Base-by-base conservation (phyloP, 2,888 invertebrate species). In the Drosophila sordidula region DNA sequence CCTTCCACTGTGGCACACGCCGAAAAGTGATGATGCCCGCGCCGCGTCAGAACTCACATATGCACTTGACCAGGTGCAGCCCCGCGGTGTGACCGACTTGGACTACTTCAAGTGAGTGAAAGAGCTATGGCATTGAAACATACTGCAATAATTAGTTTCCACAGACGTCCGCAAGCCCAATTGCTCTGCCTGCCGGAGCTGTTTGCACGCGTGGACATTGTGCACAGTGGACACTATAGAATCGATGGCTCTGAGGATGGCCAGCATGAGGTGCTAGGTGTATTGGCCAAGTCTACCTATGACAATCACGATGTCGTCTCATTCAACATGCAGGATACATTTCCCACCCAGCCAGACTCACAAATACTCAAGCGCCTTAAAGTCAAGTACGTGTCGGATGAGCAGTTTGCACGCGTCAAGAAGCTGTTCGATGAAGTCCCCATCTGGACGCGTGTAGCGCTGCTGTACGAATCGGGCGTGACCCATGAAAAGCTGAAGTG, bases 371-470 rank as follows among this genome's bases (percentile, higher is more conserved):
- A 94, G 82, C 93, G 92, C 49, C 94, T 93, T 90, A 93, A 91
- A 82, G 90, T 91, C 1, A 94, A 93, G 80, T 89, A 92, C 47
- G 84, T 91, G 1, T 82, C 92, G 1, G 92, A 93, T 75, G 93
- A 93, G 54, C 93, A 94, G 72, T 93, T 91, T 78, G 92, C 93
- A 26, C 87, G 80, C 58, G 90, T 95, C 1, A 92, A 92, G 89
- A 93, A 94, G 95, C 90, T 96, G 8, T 98, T 99, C 91, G 95
- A 97, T 54, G 95, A 96, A 57, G 94, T 97, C 55, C 98, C 99
- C 0, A 94, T 99, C 75, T 98, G 98, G 98, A 96, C 97, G 0
- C 95, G 95, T 81, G 95, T 95, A 79, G 96, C 96, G 0, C 90
- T 99, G 12, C 92, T 94, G 56, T 95, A 94, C 85, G 93, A 94